Conservation (phyloP, 2,888 invertebrate genomes). For the Plebejus melissa region DNA sequence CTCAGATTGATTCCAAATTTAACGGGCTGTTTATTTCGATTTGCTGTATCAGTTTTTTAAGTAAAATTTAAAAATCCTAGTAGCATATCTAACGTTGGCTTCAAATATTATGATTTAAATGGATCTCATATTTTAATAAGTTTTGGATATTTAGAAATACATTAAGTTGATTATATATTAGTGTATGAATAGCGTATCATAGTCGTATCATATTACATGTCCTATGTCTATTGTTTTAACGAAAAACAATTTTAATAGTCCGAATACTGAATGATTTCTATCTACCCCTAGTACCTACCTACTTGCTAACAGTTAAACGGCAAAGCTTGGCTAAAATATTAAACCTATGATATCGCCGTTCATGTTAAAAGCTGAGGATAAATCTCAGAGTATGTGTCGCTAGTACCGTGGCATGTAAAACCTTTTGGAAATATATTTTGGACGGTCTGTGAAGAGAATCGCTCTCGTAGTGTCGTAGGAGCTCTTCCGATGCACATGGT, state of each 20-base stretch:
- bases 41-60: conserved; percentile 13
- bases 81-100: conserved; percentile 22
- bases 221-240: not conserved
- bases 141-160: conserved; percentile 14
- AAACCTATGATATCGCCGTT: conserved; percentile 29
- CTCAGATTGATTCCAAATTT: conserved; percentile 72
- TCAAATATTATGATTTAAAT: conserved; percentile 7
- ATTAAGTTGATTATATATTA: conserved; percentile 7
- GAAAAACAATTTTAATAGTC: not conserved
- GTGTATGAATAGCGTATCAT: conserved; percentile 19
- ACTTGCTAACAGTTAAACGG: not conserved
- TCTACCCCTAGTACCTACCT: not conserved
- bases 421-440: conserved; percentile 47
- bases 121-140: conserved; percentile 20
- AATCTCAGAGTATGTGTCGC: conserved; percentile 37
- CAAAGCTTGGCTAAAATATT: not conserved
- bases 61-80: conserved; percentile 5
- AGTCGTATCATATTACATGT: not conserved
- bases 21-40: conserved; percentile 29
- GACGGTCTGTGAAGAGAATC: conserved; percentile 44
- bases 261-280: not conserved
- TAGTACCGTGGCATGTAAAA: conserved; percentile 61
- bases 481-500: conserved; percentile 60
- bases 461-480: conserved; percentile 62
- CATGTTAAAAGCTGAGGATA: conserved; percentile 32